Evolutionary conservation across 2,888 invertebrate genomes (phyloP), one percentile per base, ranked within the genome.

Genomic region (Sphaeridia pumilis): DNA sequence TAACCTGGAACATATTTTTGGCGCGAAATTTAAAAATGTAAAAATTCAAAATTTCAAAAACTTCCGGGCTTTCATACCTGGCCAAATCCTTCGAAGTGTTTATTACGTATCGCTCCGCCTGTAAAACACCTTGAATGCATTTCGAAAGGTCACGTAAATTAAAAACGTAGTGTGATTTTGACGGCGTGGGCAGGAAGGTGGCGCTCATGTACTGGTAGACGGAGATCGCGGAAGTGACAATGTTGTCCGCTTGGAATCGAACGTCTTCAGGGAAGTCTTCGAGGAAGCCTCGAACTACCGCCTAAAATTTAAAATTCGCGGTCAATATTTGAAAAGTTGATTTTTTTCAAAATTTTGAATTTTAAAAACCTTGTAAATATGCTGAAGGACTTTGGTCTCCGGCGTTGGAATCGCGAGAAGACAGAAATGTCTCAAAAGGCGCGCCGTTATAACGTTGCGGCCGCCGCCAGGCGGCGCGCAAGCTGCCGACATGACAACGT

Each of bases 401-500:
- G 93, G 92, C 0, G 84, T 77, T 3, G 90, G 86, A 62, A 93
- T 82, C 27, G 82, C 77, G 55, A 93, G 74, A 74, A 92, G 80
- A 14, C 84, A 87, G 71, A 93, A 92, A 72, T 93, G 92, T 3
- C 93, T 75, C 2, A 88, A 79, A 70, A 88, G 89, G 63, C 90
- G 75, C 0, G 83, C 81, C 0, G 88, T 87, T 14, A 93, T 74
- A 10, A 85, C 83, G 68, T 90, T 87, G 44, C 88, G 75, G 0
- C 92, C 92, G 10, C 92, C 92, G 1, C 92, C 90, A 0, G 92
- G 90, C 1, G 92, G 92, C 0, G 84, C 87, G 70, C 92, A 90
- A 52, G 89, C 89, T 41, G 82, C 81, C 0, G 83, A 77, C 48
- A 93, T 70, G 0, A 87, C 82, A 35, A 90, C 83, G 69, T 90